Evolutionary conservation across 2,113 vertebrate genomes (phyloP).

Genomic region (Percina caprodes): DNA sequence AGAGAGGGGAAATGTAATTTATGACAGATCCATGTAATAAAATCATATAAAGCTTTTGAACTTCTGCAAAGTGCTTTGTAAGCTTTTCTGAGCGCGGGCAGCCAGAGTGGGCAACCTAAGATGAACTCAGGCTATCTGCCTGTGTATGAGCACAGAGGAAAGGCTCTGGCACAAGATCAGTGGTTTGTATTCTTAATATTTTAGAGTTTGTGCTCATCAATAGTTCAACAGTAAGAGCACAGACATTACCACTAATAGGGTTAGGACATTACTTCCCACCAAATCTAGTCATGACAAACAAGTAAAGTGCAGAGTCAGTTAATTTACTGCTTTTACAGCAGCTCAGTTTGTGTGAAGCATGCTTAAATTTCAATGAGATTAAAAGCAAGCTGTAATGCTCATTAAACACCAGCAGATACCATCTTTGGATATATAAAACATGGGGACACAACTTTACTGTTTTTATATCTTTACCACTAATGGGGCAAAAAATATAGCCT

Average conservation of each 20-base stretch:
- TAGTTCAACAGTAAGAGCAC: slow-evolving; percentile 30
- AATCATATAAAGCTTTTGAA: slow-evolving; percentile 22
- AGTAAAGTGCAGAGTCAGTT: slow-evolving; percentile 42
- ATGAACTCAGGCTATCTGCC: slow-evolving; percentile 10
- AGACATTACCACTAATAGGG: slow-evolving; percentile 25
- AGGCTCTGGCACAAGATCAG: slow-evolving; percentile 47
- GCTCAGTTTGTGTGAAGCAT: not conserved
- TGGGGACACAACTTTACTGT: not conserved
- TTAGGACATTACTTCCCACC: not conserved
- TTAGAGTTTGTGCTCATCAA: slow-evolving; percentile 44
- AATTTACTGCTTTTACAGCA: slow-evolving; percentile 13
- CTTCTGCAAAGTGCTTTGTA: slow-evolving; percentile 29
- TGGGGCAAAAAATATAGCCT: not conserved
- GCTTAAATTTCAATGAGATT: not conserved
- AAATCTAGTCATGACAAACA: slow-evolving; percentile 8
- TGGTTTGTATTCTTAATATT: slow-evolving; percentile 45
- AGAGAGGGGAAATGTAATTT: not conserved
- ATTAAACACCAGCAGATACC: not conserved
- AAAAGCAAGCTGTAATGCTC: not conserved
- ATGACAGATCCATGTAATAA: not conserved
- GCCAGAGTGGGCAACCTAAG: not conserved
- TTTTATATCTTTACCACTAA: not conserved
- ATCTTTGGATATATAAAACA: not conserved
- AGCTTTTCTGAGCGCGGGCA: slow-evolving; percentile 16
- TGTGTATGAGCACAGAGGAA: not conserved